These are phyloP conservation scores for Delichon dasypus DNA, from an alignment of 2,797 vertebrate genomes.

Conservation along the genomic window DNA sequence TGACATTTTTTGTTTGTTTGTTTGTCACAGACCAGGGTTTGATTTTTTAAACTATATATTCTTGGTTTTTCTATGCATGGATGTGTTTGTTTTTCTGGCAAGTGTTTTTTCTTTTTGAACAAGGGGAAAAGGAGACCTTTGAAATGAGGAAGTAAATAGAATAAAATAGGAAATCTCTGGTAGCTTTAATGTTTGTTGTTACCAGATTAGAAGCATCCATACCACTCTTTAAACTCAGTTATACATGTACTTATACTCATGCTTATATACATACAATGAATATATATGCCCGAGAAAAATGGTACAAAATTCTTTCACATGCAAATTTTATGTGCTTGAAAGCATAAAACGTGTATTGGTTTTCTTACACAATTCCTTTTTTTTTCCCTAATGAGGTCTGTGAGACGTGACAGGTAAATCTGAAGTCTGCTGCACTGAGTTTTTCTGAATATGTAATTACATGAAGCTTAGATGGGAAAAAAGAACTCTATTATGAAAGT, in stretches of 20 bases:
- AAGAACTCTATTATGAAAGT: neutral
- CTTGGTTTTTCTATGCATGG: neutral
- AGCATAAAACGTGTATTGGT: neutral
- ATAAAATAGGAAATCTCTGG: neutral
- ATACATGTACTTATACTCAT: neutral
- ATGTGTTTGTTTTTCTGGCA: neutral
- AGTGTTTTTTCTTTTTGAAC: neutral
- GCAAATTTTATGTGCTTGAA: neutral
- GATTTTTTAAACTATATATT: neutral
- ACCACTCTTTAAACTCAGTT: neutral
- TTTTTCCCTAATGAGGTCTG: neutral
- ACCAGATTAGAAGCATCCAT: neutral
- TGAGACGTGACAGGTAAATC: neutral
- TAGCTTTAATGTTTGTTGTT: neutral
- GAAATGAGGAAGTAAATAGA: neutral
- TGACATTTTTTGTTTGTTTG: neutral
- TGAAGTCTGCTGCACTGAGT: neutral
- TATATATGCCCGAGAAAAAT: neutral
- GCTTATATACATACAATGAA: neutral
- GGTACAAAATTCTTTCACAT: neutral
- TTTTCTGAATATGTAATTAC: constrained; percentile 28
- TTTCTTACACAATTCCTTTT: neutral
- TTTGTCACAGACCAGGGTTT: neutral
- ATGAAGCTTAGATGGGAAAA: neutral
- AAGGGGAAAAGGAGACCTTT: neutral